Conservation (phyloP, 2,797 vertebrate species). For the Pristis pectinata region DNA sequence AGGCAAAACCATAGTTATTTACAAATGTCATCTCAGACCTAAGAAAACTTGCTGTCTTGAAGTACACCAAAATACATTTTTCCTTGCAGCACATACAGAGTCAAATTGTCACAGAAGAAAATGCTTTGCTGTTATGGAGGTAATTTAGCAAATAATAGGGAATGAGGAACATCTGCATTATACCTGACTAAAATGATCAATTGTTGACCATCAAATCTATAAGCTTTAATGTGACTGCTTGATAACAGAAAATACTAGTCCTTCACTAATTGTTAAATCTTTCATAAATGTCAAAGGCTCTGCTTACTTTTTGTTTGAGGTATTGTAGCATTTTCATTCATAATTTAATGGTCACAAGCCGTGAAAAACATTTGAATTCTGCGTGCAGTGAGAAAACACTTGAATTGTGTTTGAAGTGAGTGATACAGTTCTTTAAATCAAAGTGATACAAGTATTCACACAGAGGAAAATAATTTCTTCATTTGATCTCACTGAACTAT, state of each 20-base stretch:
- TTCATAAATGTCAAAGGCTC: not conserved
- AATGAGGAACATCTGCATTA: not conserved
- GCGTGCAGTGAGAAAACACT: not conserved
- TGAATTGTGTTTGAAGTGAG: not conserved
- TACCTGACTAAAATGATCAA: not conserved
- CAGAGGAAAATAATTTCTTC: not conserved
- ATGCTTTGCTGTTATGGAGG: not conserved
- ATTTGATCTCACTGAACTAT: not conserved
- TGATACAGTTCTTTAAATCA: not conserved
- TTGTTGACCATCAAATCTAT: not conserved
- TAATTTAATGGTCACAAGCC: not conserved
- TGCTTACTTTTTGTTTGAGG: not conserved
- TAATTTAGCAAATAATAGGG: not conserved
- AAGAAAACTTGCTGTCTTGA: not conserved
- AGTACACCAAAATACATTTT: too few relatives aligned
- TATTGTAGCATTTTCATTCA: not conserved
- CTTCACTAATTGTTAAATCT: not conserved
- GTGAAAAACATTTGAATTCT: not conserved
- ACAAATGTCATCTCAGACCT: not conserved
- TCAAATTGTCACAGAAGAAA: not conserved
- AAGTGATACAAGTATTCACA: not conserved
- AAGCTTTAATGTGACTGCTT: not conserved
- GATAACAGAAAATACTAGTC: not conserved
- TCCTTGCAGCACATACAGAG: not conserved
- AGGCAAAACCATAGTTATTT: not conserved